Percentiles rank a stretch among this genome's conserved stretches.
Evolutionary conservation across 2,797 vertebrate species (phyloP).

Genomic region (Arctocebus calabarensis): DNA sequence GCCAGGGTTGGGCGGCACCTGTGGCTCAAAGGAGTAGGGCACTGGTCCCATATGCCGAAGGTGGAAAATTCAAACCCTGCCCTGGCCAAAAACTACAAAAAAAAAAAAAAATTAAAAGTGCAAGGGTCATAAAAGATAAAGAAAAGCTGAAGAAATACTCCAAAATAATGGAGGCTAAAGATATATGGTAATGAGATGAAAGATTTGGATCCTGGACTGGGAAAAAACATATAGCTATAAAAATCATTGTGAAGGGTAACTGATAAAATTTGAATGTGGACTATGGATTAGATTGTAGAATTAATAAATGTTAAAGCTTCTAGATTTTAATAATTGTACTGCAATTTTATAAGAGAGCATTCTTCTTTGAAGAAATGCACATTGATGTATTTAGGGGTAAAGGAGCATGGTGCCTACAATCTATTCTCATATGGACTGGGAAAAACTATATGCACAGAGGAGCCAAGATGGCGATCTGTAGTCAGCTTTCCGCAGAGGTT

Average conservation of each 20-base stretch:
- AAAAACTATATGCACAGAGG: not conserved
- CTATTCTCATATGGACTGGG: not conserved
- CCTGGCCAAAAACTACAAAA: no score
- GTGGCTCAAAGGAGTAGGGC: no score
- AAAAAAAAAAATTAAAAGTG: not conserved
- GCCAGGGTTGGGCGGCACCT: not conserved
- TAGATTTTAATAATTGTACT: not conserved
- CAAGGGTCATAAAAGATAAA: slow-evolving; percentile 1
- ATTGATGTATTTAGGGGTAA: not conserved
- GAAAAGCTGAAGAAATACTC: not conserved
- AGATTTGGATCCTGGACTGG: not conserved
- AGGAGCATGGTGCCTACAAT: not conserved
- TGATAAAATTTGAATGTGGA: not conserved
- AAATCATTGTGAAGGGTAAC: not conserved
- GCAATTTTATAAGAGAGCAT: not conserved
- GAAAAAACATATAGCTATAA: not conserved
- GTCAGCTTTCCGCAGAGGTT: no score
- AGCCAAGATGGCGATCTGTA: no score
- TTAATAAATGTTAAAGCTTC: not conserved
- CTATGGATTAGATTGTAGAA: not conserved
- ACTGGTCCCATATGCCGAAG: no score
- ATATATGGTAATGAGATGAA: not conserved
- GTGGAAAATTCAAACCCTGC: no score
- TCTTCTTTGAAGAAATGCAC: not conserved
- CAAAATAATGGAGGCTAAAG: not conserved